Percentiles rank a stretch among this genome's conserved stretches.
Conservation (phyloP, 2,113 vertebrate genomes). For the Mesembrinibis cayennensis region DNA sequence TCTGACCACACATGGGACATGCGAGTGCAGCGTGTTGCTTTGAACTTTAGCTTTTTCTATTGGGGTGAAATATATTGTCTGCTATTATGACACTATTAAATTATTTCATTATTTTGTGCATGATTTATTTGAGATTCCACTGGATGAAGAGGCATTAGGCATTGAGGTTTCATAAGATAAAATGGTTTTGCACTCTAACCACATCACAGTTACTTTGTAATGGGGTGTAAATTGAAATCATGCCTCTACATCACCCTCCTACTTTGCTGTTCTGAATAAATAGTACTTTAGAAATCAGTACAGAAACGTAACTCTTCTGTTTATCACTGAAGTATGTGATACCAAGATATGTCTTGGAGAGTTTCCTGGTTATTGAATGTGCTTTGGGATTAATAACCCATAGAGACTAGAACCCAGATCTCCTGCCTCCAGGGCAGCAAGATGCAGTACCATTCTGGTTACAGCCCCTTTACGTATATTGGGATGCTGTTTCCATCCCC, state of each 20-base stretch:
- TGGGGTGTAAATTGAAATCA: not conserved
- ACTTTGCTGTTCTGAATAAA: not conserved
- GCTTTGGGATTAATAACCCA: not conserved
- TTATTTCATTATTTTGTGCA: not conserved
- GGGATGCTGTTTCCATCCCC: not conserved
- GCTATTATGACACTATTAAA: slow-evolving; percentile 8
- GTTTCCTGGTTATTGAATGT: not conserved
- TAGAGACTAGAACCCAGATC: not conserved
- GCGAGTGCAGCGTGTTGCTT: not conserved
- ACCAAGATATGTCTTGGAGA: not conserved
- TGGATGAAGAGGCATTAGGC: not conserved
- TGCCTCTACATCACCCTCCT: not conserved
- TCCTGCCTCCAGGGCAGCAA: not conserved
- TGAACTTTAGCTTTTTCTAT: slow-evolving; percentile 5
- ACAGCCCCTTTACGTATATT: not conserved
- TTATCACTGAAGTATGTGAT: not conserved
- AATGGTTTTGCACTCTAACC: not conserved
- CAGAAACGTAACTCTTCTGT: not conserved
- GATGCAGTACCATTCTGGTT: not conserved
- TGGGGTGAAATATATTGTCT: slow-evolving; percentile 8
- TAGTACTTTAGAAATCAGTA: not conserved
- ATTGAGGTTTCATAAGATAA: not conserved
- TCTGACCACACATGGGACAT: not conserved
- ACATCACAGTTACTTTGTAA: not conserved
- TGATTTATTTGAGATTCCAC: not conserved